Conservation (phyloP, 2,113 vertebrate genomes). For the Anoura caudifer region DNA sequence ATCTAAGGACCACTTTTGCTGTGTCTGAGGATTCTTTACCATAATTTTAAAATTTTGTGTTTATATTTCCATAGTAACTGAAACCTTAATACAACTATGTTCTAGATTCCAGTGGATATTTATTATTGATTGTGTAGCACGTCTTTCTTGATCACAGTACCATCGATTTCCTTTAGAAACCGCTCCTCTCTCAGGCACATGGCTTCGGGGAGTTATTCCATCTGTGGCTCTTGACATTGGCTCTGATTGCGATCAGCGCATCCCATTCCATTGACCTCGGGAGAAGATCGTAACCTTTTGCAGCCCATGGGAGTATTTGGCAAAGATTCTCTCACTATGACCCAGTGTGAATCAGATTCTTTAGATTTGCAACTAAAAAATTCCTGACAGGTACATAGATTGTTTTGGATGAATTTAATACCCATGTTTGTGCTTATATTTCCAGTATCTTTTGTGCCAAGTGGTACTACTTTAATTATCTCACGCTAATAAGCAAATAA, state of each 20-base stretch:
- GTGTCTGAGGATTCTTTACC: neutral
- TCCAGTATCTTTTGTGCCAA: slow-evolving; percentile 26
- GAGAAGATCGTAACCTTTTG: neutral
- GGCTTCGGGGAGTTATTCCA: neutral
- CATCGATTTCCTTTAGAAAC: neutral
- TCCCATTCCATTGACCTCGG: neutral
- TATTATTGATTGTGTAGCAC: neutral
- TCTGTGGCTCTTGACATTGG: neutral
- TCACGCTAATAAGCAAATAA: slow-evolving; percentile 60
- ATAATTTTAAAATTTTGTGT: neutral
- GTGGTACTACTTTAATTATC: slow-evolving; percentile 35
- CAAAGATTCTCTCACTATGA: slow-evolving; percentile 1
- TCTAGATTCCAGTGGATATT: neutral
- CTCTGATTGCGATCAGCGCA: neutral
- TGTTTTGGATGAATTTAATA: slow-evolving; percentile 36
- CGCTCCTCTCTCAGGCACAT: neutral
- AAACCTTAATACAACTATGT: neutral
- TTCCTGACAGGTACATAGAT: slow-evolving; percentile 38
- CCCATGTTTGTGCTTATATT: neutral
- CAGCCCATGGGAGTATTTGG: neutral
- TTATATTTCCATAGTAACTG: slow-evolving; percentile 3
- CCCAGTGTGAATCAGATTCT: neutral
- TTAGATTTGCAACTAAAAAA: neutral
- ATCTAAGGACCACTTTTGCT: neutral
- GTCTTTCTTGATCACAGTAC: neutral